Conservation (phyloP, 2,797 vertebrate species). For the Macrochelys suwanniensis region DNA sequence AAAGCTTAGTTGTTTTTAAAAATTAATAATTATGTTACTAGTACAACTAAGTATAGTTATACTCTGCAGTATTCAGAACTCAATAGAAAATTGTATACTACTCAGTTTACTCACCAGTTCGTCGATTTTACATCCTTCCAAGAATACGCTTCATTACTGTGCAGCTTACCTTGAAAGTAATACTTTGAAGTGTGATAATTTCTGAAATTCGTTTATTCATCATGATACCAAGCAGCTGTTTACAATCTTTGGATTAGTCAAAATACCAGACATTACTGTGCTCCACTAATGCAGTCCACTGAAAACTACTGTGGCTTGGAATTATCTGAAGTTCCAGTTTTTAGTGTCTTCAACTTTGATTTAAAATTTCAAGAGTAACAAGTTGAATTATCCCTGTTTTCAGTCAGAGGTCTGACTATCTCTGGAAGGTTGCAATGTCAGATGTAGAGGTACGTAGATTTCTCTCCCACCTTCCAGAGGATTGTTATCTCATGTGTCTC, state of each 20-base stretch:
- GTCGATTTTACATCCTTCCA: background rate
- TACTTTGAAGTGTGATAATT: background rate
- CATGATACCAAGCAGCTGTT: background rate
- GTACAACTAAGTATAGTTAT: too few relatives aligned
- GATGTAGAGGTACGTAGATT: constrained; percentile 54
- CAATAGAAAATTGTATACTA: background rate
- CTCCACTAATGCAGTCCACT: background rate
- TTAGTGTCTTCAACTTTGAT: background rate
- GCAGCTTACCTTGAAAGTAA: background rate
- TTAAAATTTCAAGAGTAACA: background rate
- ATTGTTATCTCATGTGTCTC: constrained; percentile 7
- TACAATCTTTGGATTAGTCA: background rate
- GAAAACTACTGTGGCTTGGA: background rate
- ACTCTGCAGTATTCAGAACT: background rate
- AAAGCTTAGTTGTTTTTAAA: background rate
- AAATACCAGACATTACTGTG: background rate
- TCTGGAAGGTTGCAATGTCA: background rate
- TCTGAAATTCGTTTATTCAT: background rate
- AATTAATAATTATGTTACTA: background rate
- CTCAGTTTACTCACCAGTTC: background rate
- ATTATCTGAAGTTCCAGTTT: background rate
- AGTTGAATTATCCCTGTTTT: background rate
- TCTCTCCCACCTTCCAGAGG: background rate
- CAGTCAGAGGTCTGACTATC: background rate
- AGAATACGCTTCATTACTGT: background rate